These are phyloP conservation scores for Hypsibius dujardini DNA, from an alignment of 1,140 invertebrate genomes.

Conservation along the genomic window DNA sequence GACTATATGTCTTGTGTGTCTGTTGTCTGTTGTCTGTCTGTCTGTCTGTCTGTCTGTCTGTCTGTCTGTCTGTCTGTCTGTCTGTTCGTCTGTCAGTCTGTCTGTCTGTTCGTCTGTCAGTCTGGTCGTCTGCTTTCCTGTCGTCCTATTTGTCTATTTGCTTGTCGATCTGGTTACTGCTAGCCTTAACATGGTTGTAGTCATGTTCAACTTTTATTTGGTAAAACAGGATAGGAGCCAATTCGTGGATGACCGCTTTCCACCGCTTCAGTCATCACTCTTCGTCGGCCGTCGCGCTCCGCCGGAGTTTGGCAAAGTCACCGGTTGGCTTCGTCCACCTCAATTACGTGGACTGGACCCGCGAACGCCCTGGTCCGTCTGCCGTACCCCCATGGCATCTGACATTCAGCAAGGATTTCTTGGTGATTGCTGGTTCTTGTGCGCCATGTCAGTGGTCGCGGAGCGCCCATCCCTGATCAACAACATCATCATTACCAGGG, in stretches of 20 bases:
- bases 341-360: conserved; percentile 49
- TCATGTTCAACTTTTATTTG: conserved; percentile 25
- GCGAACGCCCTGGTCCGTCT: conserved; percentile 62
- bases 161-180: no score
- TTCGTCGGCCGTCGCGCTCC: conserved; percentile 30
- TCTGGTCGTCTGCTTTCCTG: no score
- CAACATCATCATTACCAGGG: conserved; percentile 70
- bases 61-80: no score
- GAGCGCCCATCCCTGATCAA: conserved; percentile 80
- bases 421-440: conserved; percentile 93
- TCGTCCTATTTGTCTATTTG: no score
- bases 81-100: no score
- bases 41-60: no score
- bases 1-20: no score
- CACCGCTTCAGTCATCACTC: conserved; percentile 61
- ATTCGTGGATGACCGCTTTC: conserved; percentile 84
- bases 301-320: conserved; percentile 27
- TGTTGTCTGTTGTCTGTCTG: no score
- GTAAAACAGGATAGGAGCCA: conserved; percentile 54
- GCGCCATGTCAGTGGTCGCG: conserved; percentile 81
- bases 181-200: neutral
- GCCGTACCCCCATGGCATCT: conserved; percentile 69
- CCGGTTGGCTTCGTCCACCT: conserved; percentile 62
- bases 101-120: no score
- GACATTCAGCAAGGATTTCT: conserved; percentile 90